Conservation (phyloP, 2,888 invertebrate species). For the Smittia aterrima region DNA sequence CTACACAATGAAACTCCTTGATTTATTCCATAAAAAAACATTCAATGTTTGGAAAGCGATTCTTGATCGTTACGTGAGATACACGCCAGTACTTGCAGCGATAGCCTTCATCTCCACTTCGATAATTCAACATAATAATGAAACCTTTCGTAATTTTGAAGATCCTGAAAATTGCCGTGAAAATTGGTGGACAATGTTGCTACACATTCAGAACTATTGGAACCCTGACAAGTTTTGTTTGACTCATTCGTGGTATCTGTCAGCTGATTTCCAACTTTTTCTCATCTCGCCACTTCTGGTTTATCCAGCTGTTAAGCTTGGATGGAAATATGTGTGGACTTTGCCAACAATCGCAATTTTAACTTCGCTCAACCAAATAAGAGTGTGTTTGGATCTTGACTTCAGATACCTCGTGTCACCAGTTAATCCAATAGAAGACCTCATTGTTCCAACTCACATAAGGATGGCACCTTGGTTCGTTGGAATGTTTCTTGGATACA, state of each 20-base stretch:
- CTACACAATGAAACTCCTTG: not conserved
- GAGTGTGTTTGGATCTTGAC: too few species aligned
- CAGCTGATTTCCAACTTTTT: constrained; percentile 46
- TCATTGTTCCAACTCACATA: constrained; percentile 1
- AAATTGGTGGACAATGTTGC: constrained; percentile 32
- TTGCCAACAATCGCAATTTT: constrained; percentile 46
- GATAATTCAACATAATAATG: too few species aligned
- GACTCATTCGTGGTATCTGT: constrained; percentile 46
- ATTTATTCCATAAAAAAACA: too few species aligned
- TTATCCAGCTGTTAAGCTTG: constrained; percentile 43
- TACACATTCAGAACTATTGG: constrained; percentile 34
- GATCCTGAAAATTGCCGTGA: too few species aligned
- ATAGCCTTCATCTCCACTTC: too few species aligned
- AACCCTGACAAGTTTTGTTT: not conserved
- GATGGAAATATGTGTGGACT: too few species aligned
- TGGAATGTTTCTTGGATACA: not conserved
- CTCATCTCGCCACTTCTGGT: constrained; percentile 44
- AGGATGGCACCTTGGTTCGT: not conserved
- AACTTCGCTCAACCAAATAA: not conserved
- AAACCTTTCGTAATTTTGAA: too few species aligned
- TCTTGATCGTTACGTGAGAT: constrained; percentile 24
- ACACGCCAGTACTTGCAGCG: constrained; percentile 45
- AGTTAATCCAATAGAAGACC: too few species aligned
- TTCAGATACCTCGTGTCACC: too few species aligned
- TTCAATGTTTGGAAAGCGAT: not conserved